A percentile compares a stretch with the other conserved stretches of the same genome.
phyloP scores from a whole-genome alignment of 2,113 vertebrate species.

The Chionis minor region DNA sequence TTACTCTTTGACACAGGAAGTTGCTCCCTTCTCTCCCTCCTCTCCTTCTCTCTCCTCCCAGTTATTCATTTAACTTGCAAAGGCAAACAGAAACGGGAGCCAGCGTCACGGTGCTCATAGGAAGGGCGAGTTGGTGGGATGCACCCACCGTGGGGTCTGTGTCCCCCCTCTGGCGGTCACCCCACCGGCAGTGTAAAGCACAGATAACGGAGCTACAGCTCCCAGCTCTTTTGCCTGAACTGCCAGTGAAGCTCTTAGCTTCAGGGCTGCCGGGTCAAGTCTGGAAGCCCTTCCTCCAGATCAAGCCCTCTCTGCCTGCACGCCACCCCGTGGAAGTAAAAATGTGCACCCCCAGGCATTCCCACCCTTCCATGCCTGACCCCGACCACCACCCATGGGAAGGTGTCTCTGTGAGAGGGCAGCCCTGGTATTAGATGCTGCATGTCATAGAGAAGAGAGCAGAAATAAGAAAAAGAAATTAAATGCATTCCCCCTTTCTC shows the following conservation, averaged over 20 bases:
- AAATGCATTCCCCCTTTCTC: background rate
- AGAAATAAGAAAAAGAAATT: background rate
- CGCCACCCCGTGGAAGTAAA: fast-evolving
- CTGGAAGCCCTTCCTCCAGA: background rate
- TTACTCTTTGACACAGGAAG: background rate
- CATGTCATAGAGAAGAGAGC: fast-evolving
- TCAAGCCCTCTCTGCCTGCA: fast-evolving
- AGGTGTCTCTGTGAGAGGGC: background rate
- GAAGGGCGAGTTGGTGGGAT: background rate
- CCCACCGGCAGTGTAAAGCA: fast-evolving
- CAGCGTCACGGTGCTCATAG: fast-evolving
- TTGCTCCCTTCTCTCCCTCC: background rate
- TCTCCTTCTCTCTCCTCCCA: background rate
- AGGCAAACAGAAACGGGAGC: background rate
- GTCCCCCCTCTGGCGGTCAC: background rate
- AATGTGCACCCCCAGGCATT: background rate
- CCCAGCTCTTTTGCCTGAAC: background rate
- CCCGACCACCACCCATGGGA: fast-evolving
- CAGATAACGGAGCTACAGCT: background rate
- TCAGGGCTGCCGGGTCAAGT: background rate
- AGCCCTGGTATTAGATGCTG: background rate
- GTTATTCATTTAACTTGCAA: background rate
- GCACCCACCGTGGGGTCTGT: background rate
- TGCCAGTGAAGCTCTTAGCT: background rate
- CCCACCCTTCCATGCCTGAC: background rate